Evolutionary conservation across 53 echinoderm and acorn worm species (phyloP), one percentile per base, ranked within the genome.

Genomic region (Holothuria leucospilota): DNA sequence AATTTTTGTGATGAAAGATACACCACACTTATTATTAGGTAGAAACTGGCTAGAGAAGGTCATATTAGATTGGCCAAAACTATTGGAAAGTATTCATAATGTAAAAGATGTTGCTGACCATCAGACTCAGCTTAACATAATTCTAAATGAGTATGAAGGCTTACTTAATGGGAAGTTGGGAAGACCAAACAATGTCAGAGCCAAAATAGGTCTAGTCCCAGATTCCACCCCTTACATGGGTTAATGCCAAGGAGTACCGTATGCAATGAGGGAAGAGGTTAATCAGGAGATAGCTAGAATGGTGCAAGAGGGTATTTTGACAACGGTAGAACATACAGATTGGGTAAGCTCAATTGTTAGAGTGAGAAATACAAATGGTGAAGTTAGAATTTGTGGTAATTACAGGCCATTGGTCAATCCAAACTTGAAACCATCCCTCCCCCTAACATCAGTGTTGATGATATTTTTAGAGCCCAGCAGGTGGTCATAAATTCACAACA

Each of bases 391-490:
- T 87, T 90, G 90, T 71, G 86, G 90, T 3, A 90, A 90, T 80
- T 90, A 90, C 39, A 90, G 86, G 38, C 51, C 24, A 23, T 84
- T 81, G n/a, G n/a, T n/a, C n/a, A n/a, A n/a, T n/a, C n/a, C n/a
- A n/a, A n/a, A n/a, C n/a, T 88, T 23, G 81, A 89, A 68, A 78
- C 88, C 78, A 80, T 92, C 11, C 68, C 89, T 24, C 92, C 92
- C 20, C 92, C 86, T 20, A 80, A 82, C 75, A 89, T 92, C 18
- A 89, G 89, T 89, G 92, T 92, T 6, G 89, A 92, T 27, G 89
- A 92, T 38, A 92, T 89, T 84, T 60, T 92, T 69, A 89, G 41
- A 92, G 68, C 63, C 53, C 86, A 27, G 62, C 40, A 62, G 89
- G 89, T 1, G 92, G 92, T 8, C 53, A 26, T 20, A 46, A 63